Base-by-base conservation (phyloP, 2,888 invertebrate species). In the Aporophyla lueneburgensis region DNA sequence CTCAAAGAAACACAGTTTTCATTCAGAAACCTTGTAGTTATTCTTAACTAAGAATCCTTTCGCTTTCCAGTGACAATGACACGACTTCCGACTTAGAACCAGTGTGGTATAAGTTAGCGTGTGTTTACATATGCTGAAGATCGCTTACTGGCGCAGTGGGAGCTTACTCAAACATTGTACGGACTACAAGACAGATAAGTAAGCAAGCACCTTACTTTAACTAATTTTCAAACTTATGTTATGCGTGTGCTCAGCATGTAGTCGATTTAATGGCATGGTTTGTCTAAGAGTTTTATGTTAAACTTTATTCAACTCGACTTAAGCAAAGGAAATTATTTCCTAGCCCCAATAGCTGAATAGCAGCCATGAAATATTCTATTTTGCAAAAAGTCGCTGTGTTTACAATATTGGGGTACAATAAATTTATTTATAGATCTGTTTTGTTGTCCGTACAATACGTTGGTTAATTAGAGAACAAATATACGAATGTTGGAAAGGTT, bases 51-150 rank as follows among this genome's bases (percentile, higher is more conserved):
- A 63, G 16, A 46, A 14, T 27, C 58, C 56, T 80, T 53, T 71
- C 53, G 5, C 27, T 76, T 71, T 62, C 40, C 49, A 12, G 0
- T 76, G n/a, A 68, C 0, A 21, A 14, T 71, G 27, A 54, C 58
- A 76, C 19, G 56, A 76, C 66, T 81, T 56, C 56, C 59, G 81
- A 53, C 43, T 56, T 61, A 56, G 27, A 80, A 80, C 49, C 79
- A 33, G 63, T 74, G 21, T 46, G 10, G 6, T 40, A 24, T 40
- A 43, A 63, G 33, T 71, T 49, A 58, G 56, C 46, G 40, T 53
- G 40, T 71, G 61, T 80, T 66, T 70, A 70, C 74, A 61, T 27
- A 10, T 1, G 5, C 43, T 43, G 40, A 74, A 27, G 5, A 59
- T 24, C 78, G 73, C 16, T 69, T n/a, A 70, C 54, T 54, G 53